Percentiles rank a stretch among this genome's conserved stretches.
Evolutionary conservation across 2,888 invertebrate genomes (phyloP).

Genomic region (Epistrophe eligans): DNA sequence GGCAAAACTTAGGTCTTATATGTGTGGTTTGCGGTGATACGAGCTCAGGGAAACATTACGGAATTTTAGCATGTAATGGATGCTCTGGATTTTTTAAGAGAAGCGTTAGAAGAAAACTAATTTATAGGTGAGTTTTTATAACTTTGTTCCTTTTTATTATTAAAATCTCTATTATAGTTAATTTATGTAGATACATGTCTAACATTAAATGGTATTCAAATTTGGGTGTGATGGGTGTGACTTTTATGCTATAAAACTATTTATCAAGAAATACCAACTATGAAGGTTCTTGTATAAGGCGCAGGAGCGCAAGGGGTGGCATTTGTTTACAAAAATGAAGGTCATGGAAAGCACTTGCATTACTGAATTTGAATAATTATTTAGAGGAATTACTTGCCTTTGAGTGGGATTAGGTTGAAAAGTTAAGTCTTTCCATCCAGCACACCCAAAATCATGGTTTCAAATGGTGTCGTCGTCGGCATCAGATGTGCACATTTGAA

Average conservation of each 20-base stretch:
- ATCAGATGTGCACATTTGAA: slow-evolving; percentile 69
- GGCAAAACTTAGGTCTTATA: slow-evolving; percentile 90
- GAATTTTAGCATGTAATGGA: slow-evolving; percentile 99
- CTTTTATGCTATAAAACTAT: slow-evolving; percentile 12
- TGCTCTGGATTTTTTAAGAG: slow-evolving; percentile 99
- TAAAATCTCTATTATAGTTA: no score
- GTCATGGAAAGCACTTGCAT: slow-evolving; percentile 46
- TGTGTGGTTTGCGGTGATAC: slow-evolving; percentile 99
- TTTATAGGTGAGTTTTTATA: slow-evolving; percentile 91
- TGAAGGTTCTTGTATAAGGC: neutral
- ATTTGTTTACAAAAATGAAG: slow-evolving; percentile 40
- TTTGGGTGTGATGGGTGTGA: neutral
- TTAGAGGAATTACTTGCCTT: slow-evolving; percentile 65
- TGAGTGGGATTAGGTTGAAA: slow-evolving; percentile 64
- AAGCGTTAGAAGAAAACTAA: slow-evolving; percentile 96
- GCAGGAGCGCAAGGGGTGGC: slow-evolving; percentile 51
- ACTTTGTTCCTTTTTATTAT: no score
- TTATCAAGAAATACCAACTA: neutral
- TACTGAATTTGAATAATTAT: slow-evolving; percentile 68
- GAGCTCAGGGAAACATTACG: slow-evolving; percentile 98
- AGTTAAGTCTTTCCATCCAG: slow-evolving; percentile 26
- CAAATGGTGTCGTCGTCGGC: slow-evolving; percentile 29
- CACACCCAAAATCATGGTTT: slow-evolving; percentile 48
- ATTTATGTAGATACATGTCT: no score
- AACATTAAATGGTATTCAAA: neutral